Evolutionary conservation across 2,888 invertebrate genomes (phyloP).

Genomic region (Synanthedon vespiformis): DNA sequence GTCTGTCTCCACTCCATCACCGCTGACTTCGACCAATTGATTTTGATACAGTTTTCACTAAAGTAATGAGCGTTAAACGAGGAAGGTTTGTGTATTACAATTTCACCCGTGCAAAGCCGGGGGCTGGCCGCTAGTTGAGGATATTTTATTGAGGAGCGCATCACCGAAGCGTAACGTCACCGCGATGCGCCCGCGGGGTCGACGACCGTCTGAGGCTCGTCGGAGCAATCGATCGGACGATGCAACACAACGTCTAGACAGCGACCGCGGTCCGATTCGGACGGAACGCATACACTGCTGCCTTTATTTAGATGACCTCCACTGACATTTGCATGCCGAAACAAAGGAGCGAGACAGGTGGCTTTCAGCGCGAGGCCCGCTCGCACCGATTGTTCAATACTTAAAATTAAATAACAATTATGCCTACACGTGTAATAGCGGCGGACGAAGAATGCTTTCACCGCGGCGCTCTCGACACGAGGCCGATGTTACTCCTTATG

Average conservation of each 20-base stretch:
- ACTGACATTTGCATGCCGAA: slow-evolving; percentile 64
- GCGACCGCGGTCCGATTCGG: slow-evolving; percentile 55
- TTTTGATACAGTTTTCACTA: too few relatives aligned
- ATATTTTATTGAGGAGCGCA: slow-evolving; percentile 40
- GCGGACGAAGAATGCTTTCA: slow-evolving; percentile 52
- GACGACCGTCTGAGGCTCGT: slow-evolving; percentile 63
- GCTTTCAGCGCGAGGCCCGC: slow-evolving; percentile 35
- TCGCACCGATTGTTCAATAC: slow-evolving; percentile 35
- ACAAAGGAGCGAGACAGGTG: slow-evolving; percentile 66
- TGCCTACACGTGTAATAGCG: slow-evolving; percentile 17
- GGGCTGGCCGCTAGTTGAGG: slow-evolving; percentile 9
- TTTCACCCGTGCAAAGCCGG: too few relatives aligned
- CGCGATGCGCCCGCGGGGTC: slow-evolving; percentile 65
- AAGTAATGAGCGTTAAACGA: too few relatives aligned
- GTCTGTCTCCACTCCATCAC: too few relatives aligned
- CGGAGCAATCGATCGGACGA: slow-evolving; percentile 68
- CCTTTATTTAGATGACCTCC: slow-evolving; percentile 69
- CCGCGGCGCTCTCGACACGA: slow-evolving; percentile 29
- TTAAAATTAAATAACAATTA: slow-evolving; percentile 55
- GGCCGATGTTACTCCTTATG: slow-evolving; percentile 24
- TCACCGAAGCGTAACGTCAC: slow-evolving; percentile 68
- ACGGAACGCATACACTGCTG: slow-evolving; percentile 40
- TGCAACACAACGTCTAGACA: slow-evolving; percentile 66
- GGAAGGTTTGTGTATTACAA: too few relatives aligned
- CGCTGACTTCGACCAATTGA: too few relatives aligned